Conservation (phyloP, 2,888 invertebrate species). For the Tenthredo amoena region DNA sequence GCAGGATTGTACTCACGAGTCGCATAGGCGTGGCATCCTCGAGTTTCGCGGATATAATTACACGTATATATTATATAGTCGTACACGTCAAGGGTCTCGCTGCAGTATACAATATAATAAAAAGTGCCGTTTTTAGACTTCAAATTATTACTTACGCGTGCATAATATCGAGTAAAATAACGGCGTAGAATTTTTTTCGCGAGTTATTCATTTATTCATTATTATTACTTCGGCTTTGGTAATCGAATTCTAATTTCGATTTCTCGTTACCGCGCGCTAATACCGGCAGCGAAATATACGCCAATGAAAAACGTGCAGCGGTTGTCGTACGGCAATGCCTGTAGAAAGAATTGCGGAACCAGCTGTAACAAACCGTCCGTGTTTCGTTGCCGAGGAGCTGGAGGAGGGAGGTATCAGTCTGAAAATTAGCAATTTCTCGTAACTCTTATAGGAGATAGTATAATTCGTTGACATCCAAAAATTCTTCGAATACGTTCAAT, state of each 20-base stretch:
- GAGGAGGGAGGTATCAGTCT: background rate
- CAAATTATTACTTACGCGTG: background rate
- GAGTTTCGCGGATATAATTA: constrained; percentile 11
- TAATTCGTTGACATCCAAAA: background rate
- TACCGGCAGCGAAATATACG: background rate
- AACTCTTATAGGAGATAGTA: background rate
- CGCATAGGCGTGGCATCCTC: constrained; percentile 39
- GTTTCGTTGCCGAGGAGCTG: background rate
- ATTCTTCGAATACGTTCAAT: background rate
- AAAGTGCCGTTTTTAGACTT: background rate
- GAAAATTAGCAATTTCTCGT: background rate
- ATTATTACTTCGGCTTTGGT: background rate
- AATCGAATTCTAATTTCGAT: background rate
- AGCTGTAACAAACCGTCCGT: background rate
- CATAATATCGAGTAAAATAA: background rate
- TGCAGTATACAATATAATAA: background rate
- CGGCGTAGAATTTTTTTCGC: background rate
- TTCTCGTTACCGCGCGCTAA: background rate
- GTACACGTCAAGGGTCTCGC: background rate
- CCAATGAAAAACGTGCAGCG: background rate
- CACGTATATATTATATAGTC: background rate
- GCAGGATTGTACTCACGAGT: constrained; percentile 28
- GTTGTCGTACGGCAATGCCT: background rate
- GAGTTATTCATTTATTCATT: background rate
- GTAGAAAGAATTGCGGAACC: background rate